phyloP scores from a whole-genome alignment of 2,888 invertebrate species.

The Phyllotreta striolata region DNA sequence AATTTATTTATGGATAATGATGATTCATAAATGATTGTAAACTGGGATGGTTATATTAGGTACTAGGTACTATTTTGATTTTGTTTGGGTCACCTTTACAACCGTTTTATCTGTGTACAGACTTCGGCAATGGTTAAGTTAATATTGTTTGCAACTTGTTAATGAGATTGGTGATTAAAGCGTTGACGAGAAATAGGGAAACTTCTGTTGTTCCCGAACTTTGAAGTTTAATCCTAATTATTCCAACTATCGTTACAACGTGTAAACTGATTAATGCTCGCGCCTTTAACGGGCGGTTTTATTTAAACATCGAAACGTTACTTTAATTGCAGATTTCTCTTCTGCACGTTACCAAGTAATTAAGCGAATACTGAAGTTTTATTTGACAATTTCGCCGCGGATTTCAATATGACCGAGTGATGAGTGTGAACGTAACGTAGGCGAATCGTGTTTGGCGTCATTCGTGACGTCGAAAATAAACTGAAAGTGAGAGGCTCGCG shows the following conservation, averaged over 20 bases:
- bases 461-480: constrained; percentile 15
- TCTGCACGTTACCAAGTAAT: too few relatives aligned
- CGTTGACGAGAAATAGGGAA: constrained; percentile 18
- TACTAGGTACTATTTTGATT: too few relatives aligned
- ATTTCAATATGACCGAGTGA: background rate
- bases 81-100: constrained; percentile 2
- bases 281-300: background rate
- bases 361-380: background rate
- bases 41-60: too few relatives aligned
- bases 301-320: too few relatives aligned
- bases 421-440: constrained; percentile 23
- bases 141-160: constrained; percentile 32
- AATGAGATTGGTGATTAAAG: constrained; percentile 34
- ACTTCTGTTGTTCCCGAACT: constrained; percentile 13
- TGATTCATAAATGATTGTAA: too few relatives aligned
- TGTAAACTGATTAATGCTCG: constrained; percentile 13
- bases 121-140: constrained; percentile 20
- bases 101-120: constrained; percentile 12
- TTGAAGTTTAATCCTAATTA: constrained; percentile 27
- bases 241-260: constrained; percentile 17
- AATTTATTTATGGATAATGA: constrained; percentile 6
- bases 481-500: constrained; percentile 31
- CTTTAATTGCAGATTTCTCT: too few relatives aligned
- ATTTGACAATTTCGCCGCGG: background rate
- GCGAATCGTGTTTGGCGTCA: constrained; percentile 17